A percentile compares a stretch with the other conserved stretches of the same genome.
These are phyloP conservation scores for Drosophila neonasuta DNA, from an alignment of 2,888 invertebrate species.

Conservation along the genomic window DNA sequence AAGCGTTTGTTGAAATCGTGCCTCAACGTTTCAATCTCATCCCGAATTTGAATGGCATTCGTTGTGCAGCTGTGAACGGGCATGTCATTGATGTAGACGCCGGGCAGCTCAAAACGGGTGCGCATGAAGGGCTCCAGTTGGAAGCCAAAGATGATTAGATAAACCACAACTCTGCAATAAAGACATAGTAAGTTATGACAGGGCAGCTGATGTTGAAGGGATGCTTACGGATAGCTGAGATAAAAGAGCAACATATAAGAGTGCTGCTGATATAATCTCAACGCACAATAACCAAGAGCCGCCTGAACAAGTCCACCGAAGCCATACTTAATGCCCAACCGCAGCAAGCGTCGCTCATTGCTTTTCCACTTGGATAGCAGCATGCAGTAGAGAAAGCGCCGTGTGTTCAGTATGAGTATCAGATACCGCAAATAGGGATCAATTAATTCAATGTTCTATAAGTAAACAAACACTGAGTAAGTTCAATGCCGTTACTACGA, in stretches of 20 bases:
- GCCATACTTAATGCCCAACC: slow-evolving; percentile 68
- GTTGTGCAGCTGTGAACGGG: slow-evolving; percentile 90
- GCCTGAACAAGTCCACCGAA: slow-evolving; percentile 85
- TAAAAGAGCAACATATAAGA: slow-evolving; percentile 91
- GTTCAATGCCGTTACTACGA: background rate
- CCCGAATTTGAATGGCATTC: slow-evolving; percentile 87
- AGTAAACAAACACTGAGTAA: background rate
- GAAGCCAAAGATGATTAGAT: slow-evolving; percentile 91
- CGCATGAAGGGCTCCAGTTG: slow-evolving; percentile 90
- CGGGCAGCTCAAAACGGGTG: slow-evolving; percentile 80
- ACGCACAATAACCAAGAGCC: slow-evolving; percentile 87
- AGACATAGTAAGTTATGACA: background rate
- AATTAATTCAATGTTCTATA: slow-evolving; percentile 96
- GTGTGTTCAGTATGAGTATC: slow-evolving; percentile 90
- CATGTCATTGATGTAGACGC: slow-evolving; percentile 83
- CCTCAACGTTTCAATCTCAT: slow-evolving; percentile 92
- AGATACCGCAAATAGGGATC: slow-evolving; percentile 93
- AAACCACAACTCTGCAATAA: slow-evolving; percentile 86
- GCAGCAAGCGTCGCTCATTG: slow-evolving; percentile 77
- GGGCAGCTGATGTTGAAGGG: too few relatives aligned
- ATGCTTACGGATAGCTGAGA: slow-evolving; percentile 94
- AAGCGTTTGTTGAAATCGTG: slow-evolving; percentile 94
- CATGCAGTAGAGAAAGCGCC: slow-evolving; percentile 89
- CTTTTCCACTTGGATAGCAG: slow-evolving; percentile 81
- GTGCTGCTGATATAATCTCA: slow-evolving; percentile 89